Base-by-base conservation (phyloP, 2,113 vertebrate species). In the Progne subis region DNA sequence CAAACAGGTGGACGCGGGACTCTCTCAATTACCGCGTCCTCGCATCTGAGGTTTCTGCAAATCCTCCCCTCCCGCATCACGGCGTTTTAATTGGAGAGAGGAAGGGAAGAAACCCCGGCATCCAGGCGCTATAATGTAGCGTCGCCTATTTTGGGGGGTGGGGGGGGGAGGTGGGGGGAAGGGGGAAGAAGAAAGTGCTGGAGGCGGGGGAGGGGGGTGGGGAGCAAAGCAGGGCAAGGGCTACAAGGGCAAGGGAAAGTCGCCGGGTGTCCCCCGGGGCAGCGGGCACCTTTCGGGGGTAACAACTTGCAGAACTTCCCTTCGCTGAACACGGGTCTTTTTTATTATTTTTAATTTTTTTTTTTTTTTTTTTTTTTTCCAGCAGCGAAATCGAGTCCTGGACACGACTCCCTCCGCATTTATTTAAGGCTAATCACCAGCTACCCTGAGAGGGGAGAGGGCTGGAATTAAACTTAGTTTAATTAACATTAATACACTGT, bases 1-100 rank as follows among this genome's bases (percentile, higher is more conserved):
- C 98, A 98, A 98, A 76, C 99, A 99, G 99, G 98, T 99, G 99
- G 98, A 98, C 98, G 98, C 96, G 97, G 98, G 97, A 98, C 98
- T 97, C 98, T 98, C 98, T 96, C 98, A 98, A 98, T 98, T 98
- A 97, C 97, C 97, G 63, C 97, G 98, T 97, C 97, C 97, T 96
- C 97, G 55, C 91, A 93, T 92, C 97, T 94, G 97, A 89, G 97
- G 95, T 20, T 89, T 94, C 90, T 84, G 98, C 97, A 97, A 97
- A 98, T 94, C 92, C 94, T 92, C 92, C 96, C 84, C 95, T 91
- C 92, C 60, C 72, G 91, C 89, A 84, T 76, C 87, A 76, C 91
- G 65, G 52, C 71, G 52, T 71, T 94, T 89, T 92, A 85, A 94
- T 96, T 88, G 82, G 77, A 80, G 75, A 76, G 46, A 71, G 60